phyloP scores from a whole-genome alignment of 1,140 invertebrate genomes.

The Amyelois transitella region DNA sequence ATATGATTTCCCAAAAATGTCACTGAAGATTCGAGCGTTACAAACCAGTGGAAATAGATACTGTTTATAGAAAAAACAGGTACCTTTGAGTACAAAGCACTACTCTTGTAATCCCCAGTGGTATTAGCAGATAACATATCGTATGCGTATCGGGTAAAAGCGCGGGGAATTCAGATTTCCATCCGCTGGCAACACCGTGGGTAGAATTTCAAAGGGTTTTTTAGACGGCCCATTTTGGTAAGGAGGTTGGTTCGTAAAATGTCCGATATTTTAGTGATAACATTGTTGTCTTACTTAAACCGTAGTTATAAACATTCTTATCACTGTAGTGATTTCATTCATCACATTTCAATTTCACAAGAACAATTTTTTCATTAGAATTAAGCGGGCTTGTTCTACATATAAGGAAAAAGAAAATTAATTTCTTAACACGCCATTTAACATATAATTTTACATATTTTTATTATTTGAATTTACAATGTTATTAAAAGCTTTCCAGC shows the following conservation, averaged over 20 bases:
- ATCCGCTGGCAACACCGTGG: conserved; percentile 40
- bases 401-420: no score
- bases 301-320: no score
- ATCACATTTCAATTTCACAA: no score
- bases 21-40: not conserved
- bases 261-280: not conserved
- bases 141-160: conserved; percentile 65
- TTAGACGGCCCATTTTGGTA: conserved; percentile 24
- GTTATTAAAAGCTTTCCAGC: not conserved
- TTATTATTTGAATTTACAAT: no score
- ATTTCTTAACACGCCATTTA: no score
- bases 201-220: conserved; percentile 67
- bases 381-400: no score
- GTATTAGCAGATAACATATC: conserved; percentile 64
- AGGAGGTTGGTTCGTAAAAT: conserved; percentile 10
- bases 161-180: conserved; percentile 67
- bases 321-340: no score
- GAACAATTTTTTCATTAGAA: no score
- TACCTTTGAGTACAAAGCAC: conserved; percentile 67
- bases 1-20: not conserved
- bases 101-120: conserved; percentile 57
- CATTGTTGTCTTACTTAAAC: not conserved
- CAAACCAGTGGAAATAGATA: conserved; percentile 40
- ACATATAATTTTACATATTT: no score
- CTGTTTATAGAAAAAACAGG: conserved; percentile 63